Evolutionary conservation across 1,140 invertebrate species (phyloP).

Genomic region (Neelides sp.): DNA sequence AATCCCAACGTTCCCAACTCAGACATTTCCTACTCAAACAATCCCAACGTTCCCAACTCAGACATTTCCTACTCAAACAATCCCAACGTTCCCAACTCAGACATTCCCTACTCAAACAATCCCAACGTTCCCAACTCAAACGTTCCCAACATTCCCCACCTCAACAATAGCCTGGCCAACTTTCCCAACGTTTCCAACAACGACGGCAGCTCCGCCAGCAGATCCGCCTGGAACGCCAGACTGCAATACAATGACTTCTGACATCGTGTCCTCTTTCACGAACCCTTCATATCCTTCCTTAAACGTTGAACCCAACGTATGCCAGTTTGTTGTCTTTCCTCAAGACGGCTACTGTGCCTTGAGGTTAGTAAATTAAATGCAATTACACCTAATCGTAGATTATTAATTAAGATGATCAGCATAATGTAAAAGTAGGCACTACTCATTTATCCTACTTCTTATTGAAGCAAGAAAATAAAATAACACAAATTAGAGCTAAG

Average conservation of each 20-base stretch:
- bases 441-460: no score
- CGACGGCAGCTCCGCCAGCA: background rate
- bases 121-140: slow-evolving; percentile 1
- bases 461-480: no score
- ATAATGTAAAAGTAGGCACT: no score
- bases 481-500: no score
- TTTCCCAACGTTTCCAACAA: slow-evolving; percentile 1
- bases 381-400: no score
- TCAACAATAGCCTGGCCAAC: slow-evolving; percentile 1
- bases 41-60: background rate
- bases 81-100: slow-evolving; percentile 1
- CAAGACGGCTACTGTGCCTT: slow-evolving; percentile 16
- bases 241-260: background rate
- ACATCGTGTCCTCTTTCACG: slow-evolving; percentile 5
- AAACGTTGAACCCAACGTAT: slow-evolving; percentile 10
- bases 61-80: background rate
- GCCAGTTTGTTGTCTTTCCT: slow-evolving; percentile 12
- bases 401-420: no score
- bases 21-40: slow-evolving; percentile 1
- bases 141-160: slow-evolving; percentile 5
- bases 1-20: no score
- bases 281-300: slow-evolving; percentile 21
- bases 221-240: background rate
- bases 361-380: slow-evolving; percentile 11
- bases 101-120: background rate